These are phyloP conservation scores for Xenopus borealis DNA, from an alignment of 2,113 vertebrate species.

Conservation along the genomic window DNA sequence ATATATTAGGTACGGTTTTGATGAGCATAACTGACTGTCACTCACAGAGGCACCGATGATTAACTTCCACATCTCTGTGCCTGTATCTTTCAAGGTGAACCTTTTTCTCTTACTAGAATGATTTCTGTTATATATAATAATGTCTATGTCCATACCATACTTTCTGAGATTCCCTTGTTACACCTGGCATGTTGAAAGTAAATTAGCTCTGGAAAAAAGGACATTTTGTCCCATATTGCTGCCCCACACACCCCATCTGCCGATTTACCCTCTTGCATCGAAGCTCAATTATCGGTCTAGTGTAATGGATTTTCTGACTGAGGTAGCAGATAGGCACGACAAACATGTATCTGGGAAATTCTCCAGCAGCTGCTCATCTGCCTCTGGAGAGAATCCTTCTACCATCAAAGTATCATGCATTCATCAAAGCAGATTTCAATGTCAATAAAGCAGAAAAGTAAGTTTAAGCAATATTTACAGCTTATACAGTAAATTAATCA, in stretches of 20 bases:
- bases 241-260: slow-evolving; percentile 44
- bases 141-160: not conserved
- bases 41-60: no score
- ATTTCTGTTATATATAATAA: no score
- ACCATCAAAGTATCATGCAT: slow-evolving; percentile 17
- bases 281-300: slow-evolving; percentile 46
- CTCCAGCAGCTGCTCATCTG: slow-evolving; percentile 28
- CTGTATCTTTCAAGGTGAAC: no score
- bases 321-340: slow-evolving; percentile 49
- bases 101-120: no score
- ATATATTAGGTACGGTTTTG: no score
- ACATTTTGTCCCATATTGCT: slow-evolving; percentile 26
- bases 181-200: slow-evolving; percentile 30
- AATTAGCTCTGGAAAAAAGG: slow-evolving; percentile 30
- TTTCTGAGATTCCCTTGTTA: slow-evolving; percentile 24
- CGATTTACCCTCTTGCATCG: not conserved
- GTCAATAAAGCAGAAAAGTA: no score
- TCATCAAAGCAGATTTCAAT: not conserved
- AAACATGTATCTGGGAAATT: slow-evolving; percentile 49
- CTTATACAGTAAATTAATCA: no score
- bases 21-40: no score
- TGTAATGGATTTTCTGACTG: slow-evolving; percentile 52
- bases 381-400: slow-evolving; percentile 35
- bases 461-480: no score
- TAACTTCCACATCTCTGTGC: no score